phyloP scores from a whole-genome alignment of 2,797 vertebrate genomes.

The Anabas testudineus region DNA sequence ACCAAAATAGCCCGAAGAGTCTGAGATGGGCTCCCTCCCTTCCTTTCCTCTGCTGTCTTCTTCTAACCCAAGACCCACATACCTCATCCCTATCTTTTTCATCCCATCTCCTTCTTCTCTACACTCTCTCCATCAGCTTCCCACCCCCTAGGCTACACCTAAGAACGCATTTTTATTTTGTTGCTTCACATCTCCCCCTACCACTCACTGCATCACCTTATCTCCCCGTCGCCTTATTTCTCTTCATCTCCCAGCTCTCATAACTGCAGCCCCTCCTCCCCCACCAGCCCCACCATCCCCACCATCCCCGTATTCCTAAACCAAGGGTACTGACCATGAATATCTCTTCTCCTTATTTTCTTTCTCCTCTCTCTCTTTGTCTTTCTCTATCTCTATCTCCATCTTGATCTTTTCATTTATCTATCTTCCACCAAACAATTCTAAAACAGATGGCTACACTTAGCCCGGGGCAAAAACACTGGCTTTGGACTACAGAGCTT shows the following conservation, averaged over 20 bases:
- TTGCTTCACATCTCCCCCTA: constrained; percentile 53
- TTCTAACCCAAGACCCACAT: constrained; percentile 64
- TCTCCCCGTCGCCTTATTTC: constrained; percentile 48
- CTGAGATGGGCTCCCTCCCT: constrained; percentile 42
- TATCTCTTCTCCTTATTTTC: constrained; percentile 45
- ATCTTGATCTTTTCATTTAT: constrained; percentile 76
- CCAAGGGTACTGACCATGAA: constrained; percentile 54
- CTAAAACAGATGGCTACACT: constrained; percentile 83
- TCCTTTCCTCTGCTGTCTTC: constrained; percentile 36
- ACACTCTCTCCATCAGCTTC: constrained; percentile 43
- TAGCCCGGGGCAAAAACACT: constrained; percentile 78
- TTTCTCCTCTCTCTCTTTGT: constrained; percentile 26
- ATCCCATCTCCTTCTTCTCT: constrained; percentile 54
- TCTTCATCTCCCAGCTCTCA: constrained; percentile 49
- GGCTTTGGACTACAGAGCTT: constrained; percentile 74
- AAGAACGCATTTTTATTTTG: constrained; percentile 62
- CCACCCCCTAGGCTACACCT: constrained; percentile 64
- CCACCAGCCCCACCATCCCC: neutral
- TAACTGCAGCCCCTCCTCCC: constrained; percentile 12
- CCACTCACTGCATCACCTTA: constrained; percentile 50
- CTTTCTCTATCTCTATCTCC: constrained; percentile 65
- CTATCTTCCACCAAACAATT: constrained; percentile 75
- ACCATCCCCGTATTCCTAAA: constrained; percentile 1
- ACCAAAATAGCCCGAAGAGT: constrained; percentile 66
- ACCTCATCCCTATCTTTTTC: constrained; percentile 68